Evolutionary conservation across 92 coral and sea anemone species (phyloP), one percentile per base, ranked within the genome.

Genomic region (Chrysogorgia sp.): DNA sequence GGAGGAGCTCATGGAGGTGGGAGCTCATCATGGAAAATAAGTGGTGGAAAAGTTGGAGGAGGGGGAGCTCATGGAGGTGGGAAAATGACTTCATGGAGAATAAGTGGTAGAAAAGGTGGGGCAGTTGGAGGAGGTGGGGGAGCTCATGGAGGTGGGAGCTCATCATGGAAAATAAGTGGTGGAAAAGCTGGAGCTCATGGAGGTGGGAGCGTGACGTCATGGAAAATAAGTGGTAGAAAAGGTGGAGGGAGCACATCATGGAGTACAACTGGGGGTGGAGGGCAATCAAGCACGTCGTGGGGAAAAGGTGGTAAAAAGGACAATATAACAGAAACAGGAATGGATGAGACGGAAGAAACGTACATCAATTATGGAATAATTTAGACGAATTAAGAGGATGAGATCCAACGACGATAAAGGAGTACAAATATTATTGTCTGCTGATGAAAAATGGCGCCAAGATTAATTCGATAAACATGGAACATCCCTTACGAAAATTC

Each of bases 41-140:
- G 24, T 15, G 48, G 69, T 63, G 69, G 69, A 47, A 15, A n/a
- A 34, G 72, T 37, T 37, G 43, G 43, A 37, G 43, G 43, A 37
- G 12, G 43, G 4, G 6, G 6, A 37, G 43, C 6, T 37, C 6
- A 4, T 37, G 63, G 63, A 37, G 43, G 43, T 37, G 12, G 4
- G 43, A 37, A 37, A 37, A 12, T 37, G 12, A 37, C 6, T 37
- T 10, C 17, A 6, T 10, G 53, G 9, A 23, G 34, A 13, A 23
- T 15, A 3, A 30, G 63, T 10, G 40, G 22, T 19, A n/a, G 13
- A 47, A n/a, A 2, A 47, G 53, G 53, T 47, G 67, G 67, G 55
- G 55, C 30, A 24, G 32, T 50, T 20, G 52, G 52, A 34, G 17
- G 55, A 65, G 26, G 55, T 1, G 13, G 35, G 29, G 52, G 72